A percentile compares a stretch with the other conserved stretches of the same genome.
Conservation (phyloP, 2,888 invertebrate genomes). For the Flexamia atlantica region DNA sequence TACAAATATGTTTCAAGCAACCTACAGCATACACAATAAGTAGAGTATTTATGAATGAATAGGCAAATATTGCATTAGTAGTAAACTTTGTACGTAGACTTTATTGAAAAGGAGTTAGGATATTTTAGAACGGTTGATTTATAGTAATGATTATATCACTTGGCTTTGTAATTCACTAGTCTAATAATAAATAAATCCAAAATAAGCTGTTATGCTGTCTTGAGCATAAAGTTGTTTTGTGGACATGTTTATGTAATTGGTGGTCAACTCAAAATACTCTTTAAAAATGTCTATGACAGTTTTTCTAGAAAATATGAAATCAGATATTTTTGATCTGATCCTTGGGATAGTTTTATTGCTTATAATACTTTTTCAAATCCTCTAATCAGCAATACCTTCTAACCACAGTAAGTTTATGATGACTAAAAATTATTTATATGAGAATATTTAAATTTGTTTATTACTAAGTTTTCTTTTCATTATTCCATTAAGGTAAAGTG, state of each 20-base stretch:
- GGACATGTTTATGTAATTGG: neutral
- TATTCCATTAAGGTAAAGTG: too few relatives aligned
- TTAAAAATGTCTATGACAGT: too few relatives aligned
- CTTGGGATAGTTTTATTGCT: too few relatives aligned
- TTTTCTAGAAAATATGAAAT: too few relatives aligned
- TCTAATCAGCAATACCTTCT: too few relatives aligned
- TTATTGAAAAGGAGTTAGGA: neutral
- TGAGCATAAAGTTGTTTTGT: neutral
- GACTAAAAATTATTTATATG: too few relatives aligned
- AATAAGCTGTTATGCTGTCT: neutral
- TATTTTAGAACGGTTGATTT: neutral
- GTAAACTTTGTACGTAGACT: slow-evolving; percentile 11
- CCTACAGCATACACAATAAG: slow-evolving; percentile 24
- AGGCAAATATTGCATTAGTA: neutral
- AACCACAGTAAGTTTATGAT: too few relatives aligned
- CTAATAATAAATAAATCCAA: neutral
- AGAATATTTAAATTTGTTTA: too few relatives aligned
- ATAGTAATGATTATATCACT: neutral
- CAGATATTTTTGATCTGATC: too few relatives aligned
- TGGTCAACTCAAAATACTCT: neutral
- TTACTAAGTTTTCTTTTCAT: too few relatives aligned
- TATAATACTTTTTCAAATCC: too few relatives aligned
- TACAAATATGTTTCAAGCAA: slow-evolving; percentile 8
- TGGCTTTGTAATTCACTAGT: neutral
- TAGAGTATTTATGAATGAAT: slow-evolving; percentile 23